Evolutionary conservation across 2,888 invertebrate species (phyloP).

Genomic region (Meta bourneti): DNA sequence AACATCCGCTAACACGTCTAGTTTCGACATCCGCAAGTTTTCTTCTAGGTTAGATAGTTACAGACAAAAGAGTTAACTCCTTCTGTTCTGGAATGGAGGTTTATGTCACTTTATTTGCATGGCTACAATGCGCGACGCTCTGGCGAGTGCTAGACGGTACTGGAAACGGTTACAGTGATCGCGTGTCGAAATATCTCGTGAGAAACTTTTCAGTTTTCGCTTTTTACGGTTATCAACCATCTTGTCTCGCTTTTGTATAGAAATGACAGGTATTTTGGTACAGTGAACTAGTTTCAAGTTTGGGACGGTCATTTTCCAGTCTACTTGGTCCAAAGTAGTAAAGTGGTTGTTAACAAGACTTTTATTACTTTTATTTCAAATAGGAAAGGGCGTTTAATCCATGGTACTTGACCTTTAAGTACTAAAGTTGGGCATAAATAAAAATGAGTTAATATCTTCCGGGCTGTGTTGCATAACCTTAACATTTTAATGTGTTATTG

Average conservation of each 20-base stretch:
- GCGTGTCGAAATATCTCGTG: slow-evolving; percentile 49
- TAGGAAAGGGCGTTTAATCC: background rate
- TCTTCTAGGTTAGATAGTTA: slow-evolving; percentile 31
- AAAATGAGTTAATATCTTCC: background rate
- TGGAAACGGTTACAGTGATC: slow-evolving; percentile 8
- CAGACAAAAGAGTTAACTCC: slow-evolving; percentile 39
- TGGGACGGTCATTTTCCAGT: slow-evolving; percentile 53
- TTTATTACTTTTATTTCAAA: background rate
- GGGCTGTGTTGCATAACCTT: background rate
- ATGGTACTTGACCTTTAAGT: slow-evolving; percentile 36
- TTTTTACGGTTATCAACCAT: slow-evolving; percentile 44
- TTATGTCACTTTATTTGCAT: slow-evolving; percentile 46
- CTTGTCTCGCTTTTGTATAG: slow-evolving; percentile 17
- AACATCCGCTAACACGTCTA: slow-evolving; percentile 49
- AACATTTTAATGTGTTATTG: background rate
- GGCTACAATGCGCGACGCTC: slow-evolving; percentile 15
- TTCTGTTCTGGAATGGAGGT: background rate
- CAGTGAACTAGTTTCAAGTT: slow-evolving; percentile 19
- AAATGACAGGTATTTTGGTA: slow-evolving; percentile 37
- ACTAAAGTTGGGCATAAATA: background rate
- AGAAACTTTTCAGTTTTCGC: slow-evolving; percentile 56
- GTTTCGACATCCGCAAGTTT: slow-evolving; percentile 11
- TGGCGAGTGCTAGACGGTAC: slow-evolving; percentile 39
- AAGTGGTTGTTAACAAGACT: slow-evolving; percentile 14
- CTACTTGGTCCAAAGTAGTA: slow-evolving; percentile 26